Conservation (phyloP, 1,140 invertebrate genomes). For the Rhopalosiphum padi region DNA sequence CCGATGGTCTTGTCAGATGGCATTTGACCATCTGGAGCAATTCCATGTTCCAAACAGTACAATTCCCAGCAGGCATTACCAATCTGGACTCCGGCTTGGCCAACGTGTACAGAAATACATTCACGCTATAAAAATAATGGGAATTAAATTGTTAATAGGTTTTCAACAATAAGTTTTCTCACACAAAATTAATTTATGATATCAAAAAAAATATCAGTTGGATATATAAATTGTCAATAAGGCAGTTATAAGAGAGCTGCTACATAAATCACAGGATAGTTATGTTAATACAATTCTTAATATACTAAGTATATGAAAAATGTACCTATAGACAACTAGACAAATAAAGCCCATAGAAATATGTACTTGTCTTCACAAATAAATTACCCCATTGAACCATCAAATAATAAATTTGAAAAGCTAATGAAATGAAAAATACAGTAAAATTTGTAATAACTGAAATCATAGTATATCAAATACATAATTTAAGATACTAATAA, state of each 20-base stretch:
- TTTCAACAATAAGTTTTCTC: too few relatives aligned
- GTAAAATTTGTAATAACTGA: background rate
- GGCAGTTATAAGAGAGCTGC: background rate
- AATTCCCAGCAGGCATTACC: conserved; percentile 83
- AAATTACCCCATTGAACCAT: too few relatives aligned
- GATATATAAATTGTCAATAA: background rate
- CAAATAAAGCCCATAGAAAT: background rate
- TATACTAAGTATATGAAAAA: too few relatives aligned
- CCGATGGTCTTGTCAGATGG: conserved; percentile 77
- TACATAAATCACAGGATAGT: too few relatives aligned
- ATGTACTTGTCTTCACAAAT: background rate
- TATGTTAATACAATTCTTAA: background rate
- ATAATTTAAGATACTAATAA: background rate
- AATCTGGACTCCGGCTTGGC: conserved; percentile 76
- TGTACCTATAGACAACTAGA: too few relatives aligned
- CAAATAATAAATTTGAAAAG: too few relatives aligned
- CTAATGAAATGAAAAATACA: too few relatives aligned
- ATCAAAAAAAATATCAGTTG: too few relatives aligned
- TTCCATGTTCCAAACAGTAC: conserved; percentile 83
- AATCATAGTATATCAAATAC: background rate
- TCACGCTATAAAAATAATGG: conserved; percentile 67
- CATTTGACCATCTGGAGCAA: conserved; percentile 87
- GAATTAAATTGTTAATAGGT: background rate
- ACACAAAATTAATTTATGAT: too few relatives aligned
- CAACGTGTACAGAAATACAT: conserved; percentile 74